Conservation (phyloP, 2,888 invertebrate genomes). For the Tachina grossa region DNA sequence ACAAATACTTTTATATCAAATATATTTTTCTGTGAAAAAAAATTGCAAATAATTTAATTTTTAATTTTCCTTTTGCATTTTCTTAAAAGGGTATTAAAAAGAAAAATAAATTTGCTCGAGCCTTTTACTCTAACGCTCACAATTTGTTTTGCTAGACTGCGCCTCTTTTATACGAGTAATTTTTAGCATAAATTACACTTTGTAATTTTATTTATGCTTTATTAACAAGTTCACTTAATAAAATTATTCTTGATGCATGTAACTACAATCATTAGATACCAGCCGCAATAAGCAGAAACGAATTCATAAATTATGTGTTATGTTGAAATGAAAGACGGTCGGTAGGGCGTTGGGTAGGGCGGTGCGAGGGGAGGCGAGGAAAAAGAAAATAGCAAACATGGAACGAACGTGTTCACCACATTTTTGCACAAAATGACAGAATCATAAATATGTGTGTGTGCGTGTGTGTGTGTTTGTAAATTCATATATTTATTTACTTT, state of each 20-base stretch:
- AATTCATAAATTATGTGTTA: constrained; percentile 54
- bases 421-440: constrained; percentile 35
- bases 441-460: background rate
- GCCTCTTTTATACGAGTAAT: background rate
- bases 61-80: too few species aligned
- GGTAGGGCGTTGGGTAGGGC: background rate
- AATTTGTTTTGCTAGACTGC: background rate
- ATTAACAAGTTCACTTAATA: constrained; percentile 63
- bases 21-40: too few species aligned
- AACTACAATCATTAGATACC: constrained; percentile 57
- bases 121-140: background rate
- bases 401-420: constrained; percentile 4
- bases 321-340: background rate
- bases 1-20: too few species aligned
- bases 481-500: background rate
- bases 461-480: background rate
- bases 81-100: too few species aligned
- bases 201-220: constrained; percentile 53
- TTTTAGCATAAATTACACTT: constrained; percentile 47
- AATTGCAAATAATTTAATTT: too few species aligned
- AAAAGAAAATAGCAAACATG: background rate
- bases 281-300: constrained; percentile 50
- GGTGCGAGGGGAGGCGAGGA: background rate
- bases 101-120: background rate
- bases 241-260: constrained; percentile 53